A percentile compares a stretch with the other conserved stretches of the same genome.
Conservation (phyloP, 2,888 invertebrate species). For the Pherbina coryleti region DNA sequence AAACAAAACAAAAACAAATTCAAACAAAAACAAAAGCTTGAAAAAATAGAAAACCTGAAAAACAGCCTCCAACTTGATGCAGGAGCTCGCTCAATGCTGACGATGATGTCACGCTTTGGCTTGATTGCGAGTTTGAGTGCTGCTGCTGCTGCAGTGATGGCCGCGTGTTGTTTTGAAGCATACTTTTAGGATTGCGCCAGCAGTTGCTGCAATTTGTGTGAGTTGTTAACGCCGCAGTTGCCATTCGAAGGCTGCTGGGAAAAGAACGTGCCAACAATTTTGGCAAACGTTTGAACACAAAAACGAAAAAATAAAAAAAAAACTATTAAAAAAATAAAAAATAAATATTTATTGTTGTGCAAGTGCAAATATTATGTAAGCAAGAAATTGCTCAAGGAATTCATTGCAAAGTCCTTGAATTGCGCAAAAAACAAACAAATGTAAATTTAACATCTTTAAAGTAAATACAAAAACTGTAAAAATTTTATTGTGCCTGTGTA, state of each 20-base stretch:
- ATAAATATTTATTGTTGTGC: neutral
- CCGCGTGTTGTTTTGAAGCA: slow-evolving; percentile 6
- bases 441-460: too few species aligned
- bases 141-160: neutral
- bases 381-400: neutral
- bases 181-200: neutral
- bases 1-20: neutral
- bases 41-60: neutral
- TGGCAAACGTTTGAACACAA: slow-evolving; percentile 9
- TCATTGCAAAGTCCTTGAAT: neutral
- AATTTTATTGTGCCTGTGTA: too few species aligned
- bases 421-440: slow-evolving; percentile 26
- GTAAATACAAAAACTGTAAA: too few species aligned
- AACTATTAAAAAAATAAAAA: neutral
- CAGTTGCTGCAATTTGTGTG: slow-evolving; percentile 18
- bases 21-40: neutral
- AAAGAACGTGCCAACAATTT: slow-evolving; percentile 29
- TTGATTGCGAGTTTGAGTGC: neutral
- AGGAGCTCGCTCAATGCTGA: neutral
- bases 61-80: neutral
- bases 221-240: slow-evolving; percentile 28
- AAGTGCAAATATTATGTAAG: neutral
- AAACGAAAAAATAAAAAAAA: too few species aligned
- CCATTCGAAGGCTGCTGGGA: slow-evolving; percentile 25
- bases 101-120: slow-evolving; percentile 32